Percentiles rank a stretch among this genome's conserved stretches.
These are phyloP conservation scores for Pseudochirops cupreus DNA, from an alignment of 2,797 vertebrate species.

Conservation along the genomic window DNA sequence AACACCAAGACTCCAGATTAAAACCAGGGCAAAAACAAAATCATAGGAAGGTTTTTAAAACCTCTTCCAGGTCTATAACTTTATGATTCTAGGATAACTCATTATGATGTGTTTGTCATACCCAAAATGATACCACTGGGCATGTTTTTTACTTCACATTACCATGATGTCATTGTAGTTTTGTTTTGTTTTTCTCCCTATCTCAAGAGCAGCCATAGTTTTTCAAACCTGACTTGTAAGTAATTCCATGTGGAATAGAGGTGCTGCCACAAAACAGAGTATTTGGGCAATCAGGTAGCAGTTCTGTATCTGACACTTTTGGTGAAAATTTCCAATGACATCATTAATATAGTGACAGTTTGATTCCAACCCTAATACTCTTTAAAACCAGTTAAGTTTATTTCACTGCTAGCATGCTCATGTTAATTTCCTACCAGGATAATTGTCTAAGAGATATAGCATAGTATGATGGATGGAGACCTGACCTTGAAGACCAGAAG, in stretches of 20 bases:
- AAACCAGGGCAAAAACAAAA: constrained; percentile 7
- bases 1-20: constrained; percentile 27
- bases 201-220: neutral
- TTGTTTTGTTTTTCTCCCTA: neutral
- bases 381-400: neutral
- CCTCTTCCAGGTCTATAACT: neutral
- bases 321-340: neutral
- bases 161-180: neutral
- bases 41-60: neutral
- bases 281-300: neutral
- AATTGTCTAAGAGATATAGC: neutral
- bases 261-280: neutral
- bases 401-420: neutral
- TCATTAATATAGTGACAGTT: neutral
- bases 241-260: neutral
- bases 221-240: neutral
- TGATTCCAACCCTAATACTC: neutral
- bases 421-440: neutral
- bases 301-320: neutral
- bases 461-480: neutral
- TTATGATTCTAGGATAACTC: neutral
- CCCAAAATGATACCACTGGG: neutral
- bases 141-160: neutral
- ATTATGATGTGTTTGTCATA: neutral
- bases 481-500: neutral